Conservation (phyloP, 2,888 invertebrate genomes). For the Nephrotoma flavescens region DNA sequence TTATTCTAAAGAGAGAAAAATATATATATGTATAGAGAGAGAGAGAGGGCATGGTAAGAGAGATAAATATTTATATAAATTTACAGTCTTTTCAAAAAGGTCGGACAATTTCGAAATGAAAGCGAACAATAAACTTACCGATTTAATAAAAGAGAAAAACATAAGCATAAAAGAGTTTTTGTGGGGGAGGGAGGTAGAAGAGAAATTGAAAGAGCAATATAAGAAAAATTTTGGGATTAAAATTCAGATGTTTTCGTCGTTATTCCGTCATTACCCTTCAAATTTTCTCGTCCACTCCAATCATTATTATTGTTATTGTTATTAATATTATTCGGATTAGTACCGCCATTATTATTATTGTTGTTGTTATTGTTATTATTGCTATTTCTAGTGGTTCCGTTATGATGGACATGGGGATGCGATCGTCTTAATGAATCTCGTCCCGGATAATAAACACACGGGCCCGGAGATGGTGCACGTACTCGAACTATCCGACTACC, state of each 20-base stretch:
- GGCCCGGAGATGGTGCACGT: conserved; percentile 33
- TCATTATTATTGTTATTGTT: background rate
- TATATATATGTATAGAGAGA: too few species aligned
- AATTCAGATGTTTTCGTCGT: background rate
- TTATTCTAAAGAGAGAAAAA: background rate
- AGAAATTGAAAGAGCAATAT: background rate
- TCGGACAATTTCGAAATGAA: background rate
- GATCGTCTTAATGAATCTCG: conserved; percentile 23
- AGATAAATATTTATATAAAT: background rate
- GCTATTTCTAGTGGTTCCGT: background rate
- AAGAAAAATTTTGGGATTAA: background rate
- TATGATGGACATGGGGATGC: background rate
- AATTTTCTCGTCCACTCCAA: background rate
- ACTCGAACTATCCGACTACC: conserved; percentile 25
- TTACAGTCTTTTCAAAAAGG: background rate
- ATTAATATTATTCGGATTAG: background rate
- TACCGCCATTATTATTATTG: background rate
- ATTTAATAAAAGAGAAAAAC: background rate
- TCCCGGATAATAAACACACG: conserved; percentile 34
- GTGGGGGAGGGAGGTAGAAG: background rate
- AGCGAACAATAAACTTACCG: background rate
- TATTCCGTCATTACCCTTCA: background rate
- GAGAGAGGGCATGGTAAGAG: too few species aligned
- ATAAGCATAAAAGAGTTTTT: background rate
- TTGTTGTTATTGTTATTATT: background rate